Conservation (phyloP, 2,113 vertebrate genomes). For the Meleagris gallopavo region DNA sequence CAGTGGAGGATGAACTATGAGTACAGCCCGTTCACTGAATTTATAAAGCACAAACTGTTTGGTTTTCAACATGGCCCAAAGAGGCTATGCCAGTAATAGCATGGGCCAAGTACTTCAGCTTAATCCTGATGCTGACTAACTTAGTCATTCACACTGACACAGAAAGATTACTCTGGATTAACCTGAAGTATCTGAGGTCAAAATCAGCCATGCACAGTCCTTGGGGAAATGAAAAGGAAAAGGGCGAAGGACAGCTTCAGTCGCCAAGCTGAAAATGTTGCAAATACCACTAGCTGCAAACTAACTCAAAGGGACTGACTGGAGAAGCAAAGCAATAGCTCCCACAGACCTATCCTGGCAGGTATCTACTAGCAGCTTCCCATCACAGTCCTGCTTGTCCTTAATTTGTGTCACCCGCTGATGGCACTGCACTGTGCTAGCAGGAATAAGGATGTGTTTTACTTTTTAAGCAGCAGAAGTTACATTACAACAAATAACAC, state of each 20-base stretch:
- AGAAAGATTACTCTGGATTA: conserved; percentile 24
- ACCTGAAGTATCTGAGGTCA: conserved; percentile 30
- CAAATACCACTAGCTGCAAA: neutral
- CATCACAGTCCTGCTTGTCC: neutral
- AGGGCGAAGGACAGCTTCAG: neutral
- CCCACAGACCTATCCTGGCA: neutral
- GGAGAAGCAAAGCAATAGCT: neutral
- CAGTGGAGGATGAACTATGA: conserved; percentile 4
- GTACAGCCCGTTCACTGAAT: conserved; percentile 29
- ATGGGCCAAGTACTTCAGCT: conserved; percentile 35
- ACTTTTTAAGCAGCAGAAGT: neutral
- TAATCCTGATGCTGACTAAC: conserved; percentile 31
- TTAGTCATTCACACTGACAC: neutral
- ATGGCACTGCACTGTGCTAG: neutral
- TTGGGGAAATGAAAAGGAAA: neutral
- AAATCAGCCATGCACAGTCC: neutral
- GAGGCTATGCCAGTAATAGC: neutral
- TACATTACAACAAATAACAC: neutral
- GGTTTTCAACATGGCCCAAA: conserved; percentile 29
- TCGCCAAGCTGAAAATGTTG: neutral
- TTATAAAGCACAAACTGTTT: conserved; percentile 59
- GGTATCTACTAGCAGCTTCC: neutral
- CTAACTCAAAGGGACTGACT: neutral
- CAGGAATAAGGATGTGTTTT: neutral
- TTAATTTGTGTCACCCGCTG: neutral